Evolutionary conservation across 2,113 vertebrate species (phyloP), one percentile per base, ranked within the genome.

Genomic region (Etheostoma spectabile): DNA sequence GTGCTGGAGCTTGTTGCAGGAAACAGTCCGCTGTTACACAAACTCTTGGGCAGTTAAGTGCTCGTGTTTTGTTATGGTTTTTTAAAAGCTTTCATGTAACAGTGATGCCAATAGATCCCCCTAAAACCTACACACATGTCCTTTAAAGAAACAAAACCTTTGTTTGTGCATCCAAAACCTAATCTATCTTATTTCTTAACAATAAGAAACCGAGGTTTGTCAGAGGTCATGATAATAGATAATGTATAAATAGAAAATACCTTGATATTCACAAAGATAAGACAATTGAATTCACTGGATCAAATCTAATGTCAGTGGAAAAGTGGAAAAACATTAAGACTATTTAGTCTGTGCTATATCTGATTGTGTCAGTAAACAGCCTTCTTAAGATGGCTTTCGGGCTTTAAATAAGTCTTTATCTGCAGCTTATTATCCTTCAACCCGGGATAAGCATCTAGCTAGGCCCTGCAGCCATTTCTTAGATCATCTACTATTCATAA

Each of bases 331-430:
- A 70, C 61, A 78, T 24, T 61, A 62, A 72, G 21, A 51, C 52
- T 48, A n/a, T 67, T 74, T 52, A 46, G 38, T 22, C 63, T 13
- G 33, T 27, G 22, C 46, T 52, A 22, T 48, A 73, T 57, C 80
- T 48, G 64, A 66, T 79, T 51, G 57, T 67, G 46, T 62, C 60
- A 53, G 67, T 83, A 82, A 89, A 82, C 77, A 85, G 48, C 42
- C 49, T 51, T 19, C 19, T 64, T n/a, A 81, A 73, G 62, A 88
- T 78, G 86, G 63, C 84, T 55, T 70, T 82, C 5, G 14, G 64
- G 63, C 66, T 74, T 52, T 74, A 90, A 88, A 86, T 88, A 86
- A 85, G 69, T 15, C 49, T 74, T 82, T 68, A 86, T 91, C 86
- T 75, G 74, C n/a, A 10, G 73, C 72, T 82, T 70, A 75, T 85